Evolutionary conservation across 2,113 vertebrate genomes (phyloP).

Genomic region (Naja naja): DNA sequence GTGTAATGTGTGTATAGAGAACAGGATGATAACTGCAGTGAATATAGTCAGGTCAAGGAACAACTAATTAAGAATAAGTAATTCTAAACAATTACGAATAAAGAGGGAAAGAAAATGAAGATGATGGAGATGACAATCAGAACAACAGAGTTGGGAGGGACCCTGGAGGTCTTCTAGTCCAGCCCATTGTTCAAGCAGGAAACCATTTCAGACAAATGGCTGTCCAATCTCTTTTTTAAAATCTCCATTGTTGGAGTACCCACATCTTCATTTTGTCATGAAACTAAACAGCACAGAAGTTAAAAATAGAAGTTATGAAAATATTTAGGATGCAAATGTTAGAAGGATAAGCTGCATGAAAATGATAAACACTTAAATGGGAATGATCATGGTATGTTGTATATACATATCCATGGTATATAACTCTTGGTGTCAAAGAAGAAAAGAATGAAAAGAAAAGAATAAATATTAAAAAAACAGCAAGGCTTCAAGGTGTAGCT

Average conservation of each 20-base stretch:
- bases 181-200: neutral
- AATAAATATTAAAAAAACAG: neutral
- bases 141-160: neutral
- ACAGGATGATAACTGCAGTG: neutral
- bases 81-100: neutral
- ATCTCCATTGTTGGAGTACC: neutral
- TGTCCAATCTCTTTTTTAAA: neutral
- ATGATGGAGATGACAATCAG: neutral
- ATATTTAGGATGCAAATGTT: neutral
- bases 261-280: neutral
- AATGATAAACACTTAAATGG: neutral
- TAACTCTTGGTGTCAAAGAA: neutral
- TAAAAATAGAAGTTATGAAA: neutral
- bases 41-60: neutral
- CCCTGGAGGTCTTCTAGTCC: neutral
- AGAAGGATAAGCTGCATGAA: neutral
- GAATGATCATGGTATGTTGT: neutral
- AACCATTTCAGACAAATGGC: neutral
- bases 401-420: neutral
- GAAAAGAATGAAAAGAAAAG: neutral
- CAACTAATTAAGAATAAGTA: neutral
- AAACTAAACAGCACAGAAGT: neutral
- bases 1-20: neutral
- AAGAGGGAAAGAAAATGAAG: neutral
- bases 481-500: neutral